Evolutionary conservation across 2,113 vertebrate species (phyloP).

Genomic region (Choloepus hoffmanni): DNA sequence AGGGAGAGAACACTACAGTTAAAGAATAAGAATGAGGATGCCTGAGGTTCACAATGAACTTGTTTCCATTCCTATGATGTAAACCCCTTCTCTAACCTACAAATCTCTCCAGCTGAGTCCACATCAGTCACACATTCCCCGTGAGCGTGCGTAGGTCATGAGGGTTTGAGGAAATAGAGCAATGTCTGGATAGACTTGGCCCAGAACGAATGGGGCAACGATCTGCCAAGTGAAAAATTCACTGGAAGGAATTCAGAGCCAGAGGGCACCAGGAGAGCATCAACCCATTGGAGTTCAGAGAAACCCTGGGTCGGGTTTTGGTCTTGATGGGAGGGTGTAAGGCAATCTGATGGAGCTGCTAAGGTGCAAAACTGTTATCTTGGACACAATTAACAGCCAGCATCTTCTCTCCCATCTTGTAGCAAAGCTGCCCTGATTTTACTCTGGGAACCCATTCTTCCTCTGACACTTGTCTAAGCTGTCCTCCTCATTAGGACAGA

Average conservation of each 20-base stretch:
- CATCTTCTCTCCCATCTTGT: background rate
- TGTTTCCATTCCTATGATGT: background rate
- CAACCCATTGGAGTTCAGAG: background rate
- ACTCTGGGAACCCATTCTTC: background rate
- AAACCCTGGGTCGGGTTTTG: background rate
- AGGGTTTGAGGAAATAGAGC: background rate
- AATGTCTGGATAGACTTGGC: background rate
- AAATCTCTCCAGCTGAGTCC: background rate
- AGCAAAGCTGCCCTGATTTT: constrained; percentile 1
- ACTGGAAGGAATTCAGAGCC: background rate
- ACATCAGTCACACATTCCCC: background rate
- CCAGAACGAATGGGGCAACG: background rate
- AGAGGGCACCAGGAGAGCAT: background rate
- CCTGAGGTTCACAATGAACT: background rate
- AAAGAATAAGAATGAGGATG: background rate
- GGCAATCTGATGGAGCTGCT: background rate
- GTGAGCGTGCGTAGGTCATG: background rate
- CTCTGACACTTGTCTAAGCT: background rate
- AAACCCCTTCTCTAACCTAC: background rate
- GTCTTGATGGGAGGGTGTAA: background rate
- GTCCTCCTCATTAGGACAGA: background rate
- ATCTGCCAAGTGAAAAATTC: background rate
- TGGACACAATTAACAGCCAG: background rate
- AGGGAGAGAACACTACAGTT: background rate
- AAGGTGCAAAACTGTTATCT: background rate